A percentile compares a stretch with the other conserved stretches of the same genome.
Conservation (phyloP, 2,113 vertebrate genomes). For the Catharus fuscescens region DNA sequence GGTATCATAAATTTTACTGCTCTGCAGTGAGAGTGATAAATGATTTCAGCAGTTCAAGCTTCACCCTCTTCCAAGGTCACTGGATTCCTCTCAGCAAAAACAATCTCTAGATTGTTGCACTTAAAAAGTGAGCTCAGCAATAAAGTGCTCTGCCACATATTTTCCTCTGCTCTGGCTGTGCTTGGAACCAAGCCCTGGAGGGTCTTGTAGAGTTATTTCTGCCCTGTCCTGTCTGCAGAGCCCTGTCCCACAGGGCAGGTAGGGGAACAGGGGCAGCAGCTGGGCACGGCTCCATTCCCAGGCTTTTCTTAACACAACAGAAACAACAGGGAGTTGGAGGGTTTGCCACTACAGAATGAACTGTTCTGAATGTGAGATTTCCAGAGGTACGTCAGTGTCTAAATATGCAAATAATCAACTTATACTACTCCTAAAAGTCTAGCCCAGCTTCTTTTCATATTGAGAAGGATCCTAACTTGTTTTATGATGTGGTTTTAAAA, state of each 20-base stretch:
- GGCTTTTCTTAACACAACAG: neutral
- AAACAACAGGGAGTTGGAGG: neutral
- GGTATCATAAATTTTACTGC: constrained; percentile 10
- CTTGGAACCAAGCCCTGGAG: neutral
- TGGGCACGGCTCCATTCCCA: neutral
- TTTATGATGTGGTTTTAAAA: neutral
- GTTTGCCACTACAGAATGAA: neutral
- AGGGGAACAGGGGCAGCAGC: neutral
- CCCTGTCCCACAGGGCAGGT: neutral
- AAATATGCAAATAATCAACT: neutral
- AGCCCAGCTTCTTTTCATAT: neutral
- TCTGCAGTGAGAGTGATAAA: neutral
- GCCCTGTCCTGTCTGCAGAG: neutral
- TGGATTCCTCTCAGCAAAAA: neutral
- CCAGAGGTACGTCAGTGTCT: neutral
- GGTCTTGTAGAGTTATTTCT: neutral
- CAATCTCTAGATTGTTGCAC: neutral
- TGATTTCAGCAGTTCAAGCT: neutral
- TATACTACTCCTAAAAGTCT: neutral
- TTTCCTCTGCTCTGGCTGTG: neutral
- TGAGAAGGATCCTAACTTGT: neutral
- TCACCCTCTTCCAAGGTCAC: constrained; percentile 5
- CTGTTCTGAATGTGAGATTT: neutral
- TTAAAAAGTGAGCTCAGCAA: neutral
- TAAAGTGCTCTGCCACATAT: neutral